Base-by-base conservation (phyloP, 2,113 vertebrate species). In the Melospiza melodia region DNA sequence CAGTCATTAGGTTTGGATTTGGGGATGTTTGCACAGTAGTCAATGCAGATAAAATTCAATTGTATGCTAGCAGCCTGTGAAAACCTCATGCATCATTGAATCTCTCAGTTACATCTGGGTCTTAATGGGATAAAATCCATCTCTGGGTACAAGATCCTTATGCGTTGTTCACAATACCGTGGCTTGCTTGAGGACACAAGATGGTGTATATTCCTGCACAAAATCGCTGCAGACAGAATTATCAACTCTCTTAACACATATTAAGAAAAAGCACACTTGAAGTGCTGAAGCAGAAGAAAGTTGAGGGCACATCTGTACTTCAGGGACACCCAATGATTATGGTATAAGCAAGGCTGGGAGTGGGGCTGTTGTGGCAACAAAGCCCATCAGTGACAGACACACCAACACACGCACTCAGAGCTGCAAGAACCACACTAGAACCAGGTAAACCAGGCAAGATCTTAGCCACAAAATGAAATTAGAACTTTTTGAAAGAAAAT, bases 321-420 rank as follows among this genome's bases (percentile, higher is more conserved):
- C 54, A 46, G 49, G 8, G 20, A 57, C 28, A 41, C n/a, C 2
- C 14, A 25, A 12, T 10, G 17, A 30, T 6, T 59, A 51, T 41
- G 3, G 1, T 9, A 9, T 28, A 43, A 80, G 30, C 61, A 63
- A 68, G 35, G 30, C 46, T 78, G 35, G 9, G 24, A 23, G 2
- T 3, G 4, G 9, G 12, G 19, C 11, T 39, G 27, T 3, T 49
- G 39, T 22, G 51, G 15, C 17, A 58, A 2, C 27, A 39, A 62
- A 68, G 39, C 33, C 44, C 37, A 35, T 14, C 55, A 63, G 30
- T 0, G 0, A 37, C 24, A 28, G 67, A 39, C 25, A 6, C 25
- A 8, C 12, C 0, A 0, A 43, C 7, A 18, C 12, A 24, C 0
- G 0, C 4, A 49, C 27, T 20, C 12, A 7, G 6, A 72, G 10